A percentile compares a stretch with the other conserved stretches of the same genome.
phyloP scores from a whole-genome alignment of 2,797 vertebrate species.

The Threskiornis aethiopicus region DNA sequence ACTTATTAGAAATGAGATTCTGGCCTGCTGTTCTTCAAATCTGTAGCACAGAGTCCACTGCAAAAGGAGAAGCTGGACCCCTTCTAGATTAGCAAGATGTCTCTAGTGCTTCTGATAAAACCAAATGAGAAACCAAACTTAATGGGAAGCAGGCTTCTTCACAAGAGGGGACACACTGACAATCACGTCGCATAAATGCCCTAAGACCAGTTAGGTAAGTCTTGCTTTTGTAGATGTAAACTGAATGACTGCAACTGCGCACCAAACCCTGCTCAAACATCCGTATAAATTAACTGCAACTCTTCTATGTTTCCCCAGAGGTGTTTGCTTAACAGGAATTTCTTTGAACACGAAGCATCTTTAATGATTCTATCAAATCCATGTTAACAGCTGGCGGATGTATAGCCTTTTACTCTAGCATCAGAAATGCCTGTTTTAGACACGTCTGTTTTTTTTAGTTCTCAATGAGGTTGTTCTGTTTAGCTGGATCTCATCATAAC shows the following conservation, averaged over 20 bases:
- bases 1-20: background rate
- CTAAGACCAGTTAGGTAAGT: background rate
- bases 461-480: background rate
- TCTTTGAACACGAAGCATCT: background rate
- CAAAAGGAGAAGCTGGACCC: background rate
- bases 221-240: background rate
- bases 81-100: background rate
- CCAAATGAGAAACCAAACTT: background rate
- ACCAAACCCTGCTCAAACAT: background rate
- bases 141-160: background rate
- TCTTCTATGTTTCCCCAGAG: background rate
- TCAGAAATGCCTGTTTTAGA: background rate
- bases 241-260: fast-evolving
- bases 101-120: background rate
- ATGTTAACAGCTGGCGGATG: background rate
- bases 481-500: background rate
- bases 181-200: background rate
- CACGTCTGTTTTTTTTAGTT: background rate
- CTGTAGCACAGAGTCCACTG: background rate
- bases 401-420: background rate
- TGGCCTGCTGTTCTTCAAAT: background rate
- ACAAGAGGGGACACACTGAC: background rate
- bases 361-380: background rate
- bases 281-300: background rate
- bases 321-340: background rate